Evolutionary conservation across 2,113 vertebrate species (phyloP), one percentile per base, ranked within the genome.

Genomic region (rat (Rattus norvegicus)): DNA sequence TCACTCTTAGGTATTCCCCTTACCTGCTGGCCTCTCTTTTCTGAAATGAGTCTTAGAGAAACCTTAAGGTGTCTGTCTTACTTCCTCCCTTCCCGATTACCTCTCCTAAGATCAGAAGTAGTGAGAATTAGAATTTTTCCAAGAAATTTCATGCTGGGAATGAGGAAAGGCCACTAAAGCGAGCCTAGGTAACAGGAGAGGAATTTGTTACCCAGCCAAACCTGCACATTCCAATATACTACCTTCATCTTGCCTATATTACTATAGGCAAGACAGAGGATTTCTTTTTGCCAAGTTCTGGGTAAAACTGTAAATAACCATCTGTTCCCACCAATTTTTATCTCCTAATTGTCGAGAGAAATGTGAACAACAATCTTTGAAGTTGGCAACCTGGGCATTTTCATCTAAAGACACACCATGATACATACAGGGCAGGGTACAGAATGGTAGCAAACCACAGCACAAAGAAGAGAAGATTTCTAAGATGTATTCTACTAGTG

Each of bases 381-480:
- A 28, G 13, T 24, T 88, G 47, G 13, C n/a, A 28, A 88, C 11
- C 2, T n/a, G 65, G 1, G 33, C 65, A 63, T 59, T 87, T 85
- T 13, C 69, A 94, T 54, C 1, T 75, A 80, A 93, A 91, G 69
- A 91, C 16, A 89, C 6, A 56, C 26, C 52, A 28, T 93, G 43
- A 92, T 75, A 36, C 61, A 86, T 49, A 77, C 2, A 93, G 54
- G 7, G 19, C 59, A 92, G 47, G 75, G 11, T 39, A 77, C 54
- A 93, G 56, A 86, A 93, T 39, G 11, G 20, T 56, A 19, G 67
- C 14, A 77, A 95, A 90, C 20, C 13, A 86, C 1, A 88, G 59
- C 28, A 93, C n/a, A 83, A 87, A 70, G 12, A 7, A 67, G 54
- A n/a, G 26, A 88, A 69, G 36, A 92, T 91, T 93, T 95, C 61